phyloP scores from a whole-genome alignment of 1,140 invertebrate species.

The Nephotettix cincticeps region DNA sequence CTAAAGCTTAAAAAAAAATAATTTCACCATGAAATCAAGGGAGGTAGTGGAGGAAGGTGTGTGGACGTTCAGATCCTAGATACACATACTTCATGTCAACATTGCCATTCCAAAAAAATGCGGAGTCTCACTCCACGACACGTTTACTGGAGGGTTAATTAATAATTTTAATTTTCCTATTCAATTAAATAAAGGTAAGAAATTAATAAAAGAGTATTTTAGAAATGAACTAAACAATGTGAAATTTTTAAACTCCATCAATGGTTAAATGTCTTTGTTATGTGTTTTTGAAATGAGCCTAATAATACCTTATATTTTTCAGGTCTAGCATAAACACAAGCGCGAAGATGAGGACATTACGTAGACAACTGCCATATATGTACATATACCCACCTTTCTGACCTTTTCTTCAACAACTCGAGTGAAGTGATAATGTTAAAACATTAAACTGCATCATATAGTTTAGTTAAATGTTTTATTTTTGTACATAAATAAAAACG shows the following conservation, averaged over 20 bases:
- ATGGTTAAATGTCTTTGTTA: neutral
- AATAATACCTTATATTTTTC: neutral
- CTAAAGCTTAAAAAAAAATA: too few relatives aligned
- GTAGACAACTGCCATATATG: constrained; percentile 3
- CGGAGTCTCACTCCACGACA: too few relatives aligned
- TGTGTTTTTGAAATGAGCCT: neutral
- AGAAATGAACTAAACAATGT: neutral
- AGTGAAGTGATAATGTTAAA: constrained; percentile 6
- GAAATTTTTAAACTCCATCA: neutral
- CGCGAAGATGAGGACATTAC: neutral
- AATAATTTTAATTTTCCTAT: neutral
- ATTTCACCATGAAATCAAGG: too few relatives aligned
- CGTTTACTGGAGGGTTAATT: neutral
- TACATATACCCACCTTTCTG: constrained; percentile 6
- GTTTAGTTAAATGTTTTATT: constrained; percentile 17
- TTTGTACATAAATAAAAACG: constrained; percentile 11
- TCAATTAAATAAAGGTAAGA: neutral
- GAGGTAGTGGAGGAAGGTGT: too few relatives aligned
- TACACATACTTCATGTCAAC: too few relatives aligned
- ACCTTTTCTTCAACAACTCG: too few relatives aligned
- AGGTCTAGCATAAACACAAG: neutral
- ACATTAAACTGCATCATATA: neutral
- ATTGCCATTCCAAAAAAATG: too few relatives aligned
- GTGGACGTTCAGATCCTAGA: too few relatives aligned
- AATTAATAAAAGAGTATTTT: neutral